Evolutionary conservation across 1,140 invertebrate genomes (phyloP).

Genomic region (Ditylenchus dipsaci): DNA sequence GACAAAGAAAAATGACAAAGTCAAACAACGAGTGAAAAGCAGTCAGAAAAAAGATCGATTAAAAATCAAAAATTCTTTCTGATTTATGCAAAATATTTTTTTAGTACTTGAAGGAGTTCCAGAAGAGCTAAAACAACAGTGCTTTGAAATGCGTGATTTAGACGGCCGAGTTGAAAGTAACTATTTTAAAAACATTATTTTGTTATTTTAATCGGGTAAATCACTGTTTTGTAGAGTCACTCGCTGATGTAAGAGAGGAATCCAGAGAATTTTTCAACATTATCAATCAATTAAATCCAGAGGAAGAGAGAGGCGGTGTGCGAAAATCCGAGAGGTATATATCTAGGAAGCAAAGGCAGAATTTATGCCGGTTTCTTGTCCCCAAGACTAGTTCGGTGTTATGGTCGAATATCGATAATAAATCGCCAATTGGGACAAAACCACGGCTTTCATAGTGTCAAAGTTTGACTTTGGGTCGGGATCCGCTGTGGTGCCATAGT

Average conservation of each 20-base stretch:
- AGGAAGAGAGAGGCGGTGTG: neutral
- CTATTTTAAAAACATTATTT: constrained; percentile 1
- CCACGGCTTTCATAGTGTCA: too few species aligned
- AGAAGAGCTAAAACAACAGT: constrained; percentile 23
- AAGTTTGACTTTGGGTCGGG: too few species aligned
- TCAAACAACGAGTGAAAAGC: too few species aligned
- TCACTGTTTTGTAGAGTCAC: neutral
- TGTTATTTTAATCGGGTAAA: neutral
- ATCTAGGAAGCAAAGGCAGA: too few species aligned
- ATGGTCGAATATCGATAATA: too few species aligned
- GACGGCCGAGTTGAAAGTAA: constrained; percentile 16
- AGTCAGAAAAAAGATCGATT: too few species aligned
- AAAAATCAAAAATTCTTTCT: too few species aligned
- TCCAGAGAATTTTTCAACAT: constrained; percentile 20
- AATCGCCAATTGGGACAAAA: too few species aligned
- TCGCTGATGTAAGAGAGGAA: constrained; percentile 16
- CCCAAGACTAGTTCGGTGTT: too few species aligned
- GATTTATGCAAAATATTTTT: constrained; percentile 8
- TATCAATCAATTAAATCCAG: constrained; percentile 6
- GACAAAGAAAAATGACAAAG: too few species aligned
- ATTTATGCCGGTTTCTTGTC: too few species aligned
- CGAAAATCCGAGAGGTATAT: neutral
- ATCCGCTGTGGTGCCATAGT: too few species aligned
- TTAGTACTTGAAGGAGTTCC: constrained; percentile 26
- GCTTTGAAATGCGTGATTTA: constrained; percentile 24